These are phyloP conservation scores for Dendrolimus houi DNA, from an alignment of 2,888 invertebrate genomes.

Conservation along the genomic window DNA sequence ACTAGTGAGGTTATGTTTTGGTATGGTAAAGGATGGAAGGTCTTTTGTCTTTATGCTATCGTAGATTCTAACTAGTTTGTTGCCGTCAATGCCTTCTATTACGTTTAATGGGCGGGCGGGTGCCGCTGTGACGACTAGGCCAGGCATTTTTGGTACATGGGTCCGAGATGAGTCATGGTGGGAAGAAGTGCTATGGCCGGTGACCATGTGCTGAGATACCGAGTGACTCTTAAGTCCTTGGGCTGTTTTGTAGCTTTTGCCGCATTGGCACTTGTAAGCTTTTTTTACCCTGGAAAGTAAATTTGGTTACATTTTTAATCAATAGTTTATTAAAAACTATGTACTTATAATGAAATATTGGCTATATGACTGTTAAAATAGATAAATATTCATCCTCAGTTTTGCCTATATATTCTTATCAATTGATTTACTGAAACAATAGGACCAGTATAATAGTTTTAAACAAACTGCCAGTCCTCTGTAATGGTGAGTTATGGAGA, in stretches of 20 bases:
- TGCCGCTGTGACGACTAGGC: constrained; percentile 59
- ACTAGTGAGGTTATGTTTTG: constrained; percentile 50
- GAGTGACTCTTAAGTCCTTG: constrained; percentile 87
- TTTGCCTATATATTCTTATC: too few relatives aligned
- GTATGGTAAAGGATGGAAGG: constrained; percentile 52
- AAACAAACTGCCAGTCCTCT: too few relatives aligned
- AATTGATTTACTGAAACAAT: too few relatives aligned
- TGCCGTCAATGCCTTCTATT: constrained; percentile 41
- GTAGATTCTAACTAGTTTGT: constrained; percentile 61
- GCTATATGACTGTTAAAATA: too few relatives aligned
- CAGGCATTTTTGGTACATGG: constrained; percentile 38
- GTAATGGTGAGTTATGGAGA: too few relatives aligned
- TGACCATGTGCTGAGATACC: constrained; percentile 41
- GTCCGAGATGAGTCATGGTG: constrained; percentile 13
- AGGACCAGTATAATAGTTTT: too few relatives aligned
- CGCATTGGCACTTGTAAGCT: constrained; percentile 89
- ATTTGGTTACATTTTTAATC: too few relatives aligned
- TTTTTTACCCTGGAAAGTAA: constrained; percentile 81
- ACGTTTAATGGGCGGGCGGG: constrained; percentile 40
- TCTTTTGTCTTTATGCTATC: constrained; percentile 57
- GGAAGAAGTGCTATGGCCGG: constrained; percentile 19
- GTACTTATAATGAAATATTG: too few relatives aligned
- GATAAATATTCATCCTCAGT: too few relatives aligned
- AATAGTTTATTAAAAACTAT: too few relatives aligned
- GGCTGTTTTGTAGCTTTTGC: constrained; percentile 89